phyloP scores from a whole-genome alignment of 2,888 invertebrate genomes.

The Branchipolynoe longqiensis region DNA sequence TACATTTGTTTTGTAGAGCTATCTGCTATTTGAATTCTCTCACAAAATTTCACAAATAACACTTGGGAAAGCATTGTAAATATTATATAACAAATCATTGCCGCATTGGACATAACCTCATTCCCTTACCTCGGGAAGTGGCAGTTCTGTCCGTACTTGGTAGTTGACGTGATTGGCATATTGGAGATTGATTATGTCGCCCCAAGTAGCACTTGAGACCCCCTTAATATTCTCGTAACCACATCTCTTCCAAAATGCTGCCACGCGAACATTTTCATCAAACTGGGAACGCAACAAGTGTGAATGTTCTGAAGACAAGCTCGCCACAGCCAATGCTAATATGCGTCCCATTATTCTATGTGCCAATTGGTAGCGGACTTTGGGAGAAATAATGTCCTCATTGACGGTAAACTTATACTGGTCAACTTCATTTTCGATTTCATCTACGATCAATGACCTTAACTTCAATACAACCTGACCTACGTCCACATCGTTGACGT shows the following conservation, averaged over 20 bases:
- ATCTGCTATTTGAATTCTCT: too few species aligned
- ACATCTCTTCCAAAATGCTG: conserved; percentile 89
- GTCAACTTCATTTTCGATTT: conserved; percentile 1
- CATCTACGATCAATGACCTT: neutral
- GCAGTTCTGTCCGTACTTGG: conserved; percentile 87
- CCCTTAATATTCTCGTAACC: conserved; percentile 70
- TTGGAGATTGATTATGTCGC: conserved; percentile 59
- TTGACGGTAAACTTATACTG: neutral
- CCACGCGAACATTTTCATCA: conserved; percentile 89
- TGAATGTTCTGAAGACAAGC: neutral
- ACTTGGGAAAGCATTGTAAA: too few species aligned
- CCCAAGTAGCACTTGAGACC: too few species aligned
- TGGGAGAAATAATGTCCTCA: neutral
- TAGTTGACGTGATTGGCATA: too few species aligned
- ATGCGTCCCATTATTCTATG: neutral
- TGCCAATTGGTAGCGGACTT: neutral
- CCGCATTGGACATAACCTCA: too few species aligned
- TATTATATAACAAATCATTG: too few species aligned
- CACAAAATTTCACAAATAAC: too few species aligned
- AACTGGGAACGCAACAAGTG: conserved; percentile 83
- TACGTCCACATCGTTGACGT: conserved; percentile 70
- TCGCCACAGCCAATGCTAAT: neutral
- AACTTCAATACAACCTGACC: neutral
- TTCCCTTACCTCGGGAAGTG: conserved; percentile 86
- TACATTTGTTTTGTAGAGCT: too few species aligned